A percentile compares a stretch with the other conserved stretches of the same genome.
These are phyloP conservation scores for Leptoteleia sp. DNA, from an alignment of 1,140 invertebrate species.

Conservation along the genomic window DNA sequence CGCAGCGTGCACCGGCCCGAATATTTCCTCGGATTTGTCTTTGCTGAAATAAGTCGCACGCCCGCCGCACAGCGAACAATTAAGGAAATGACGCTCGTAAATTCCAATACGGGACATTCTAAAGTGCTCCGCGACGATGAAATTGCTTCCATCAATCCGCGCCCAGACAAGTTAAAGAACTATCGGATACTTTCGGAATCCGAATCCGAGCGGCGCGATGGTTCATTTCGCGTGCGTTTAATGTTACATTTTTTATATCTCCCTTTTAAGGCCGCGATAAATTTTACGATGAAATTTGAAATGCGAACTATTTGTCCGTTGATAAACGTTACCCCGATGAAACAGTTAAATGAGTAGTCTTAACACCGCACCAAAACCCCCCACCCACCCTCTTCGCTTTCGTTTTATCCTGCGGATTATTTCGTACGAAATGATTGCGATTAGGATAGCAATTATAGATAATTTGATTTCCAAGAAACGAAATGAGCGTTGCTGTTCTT, in stretches of 20 bases:
- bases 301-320: background rate
- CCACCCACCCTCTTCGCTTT: too few species aligned
- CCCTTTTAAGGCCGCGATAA: conserved; percentile 3
- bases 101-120: conserved; percentile 72
- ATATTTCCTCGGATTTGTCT: too few species aligned
- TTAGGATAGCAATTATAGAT: conserved; percentile 1
- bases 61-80: too few species aligned
- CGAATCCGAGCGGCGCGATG: conserved; percentile 13
- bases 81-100: too few species aligned
- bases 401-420: too few species aligned
- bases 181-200: conserved; percentile 54
- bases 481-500: conserved; percentile 4
- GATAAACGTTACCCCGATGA: too few species aligned
- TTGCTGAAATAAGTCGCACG: too few species aligned
- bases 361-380: too few species aligned
- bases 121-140: conserved; percentile 71
- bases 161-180: conserved; percentile 73
- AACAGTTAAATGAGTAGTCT: too few species aligned
- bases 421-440: background rate
- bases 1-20: too few species aligned
- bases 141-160: conserved; percentile 78
- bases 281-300: conserved; percentile 4
- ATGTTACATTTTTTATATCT: conserved; percentile 33
- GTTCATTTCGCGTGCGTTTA: conserved; percentile 34
- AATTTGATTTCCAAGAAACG: conserved; percentile 20